Evolutionary conservation across 2,113 vertebrate genomes (phyloP).

Genomic region (Beaufortia kweichowensis): DNA sequence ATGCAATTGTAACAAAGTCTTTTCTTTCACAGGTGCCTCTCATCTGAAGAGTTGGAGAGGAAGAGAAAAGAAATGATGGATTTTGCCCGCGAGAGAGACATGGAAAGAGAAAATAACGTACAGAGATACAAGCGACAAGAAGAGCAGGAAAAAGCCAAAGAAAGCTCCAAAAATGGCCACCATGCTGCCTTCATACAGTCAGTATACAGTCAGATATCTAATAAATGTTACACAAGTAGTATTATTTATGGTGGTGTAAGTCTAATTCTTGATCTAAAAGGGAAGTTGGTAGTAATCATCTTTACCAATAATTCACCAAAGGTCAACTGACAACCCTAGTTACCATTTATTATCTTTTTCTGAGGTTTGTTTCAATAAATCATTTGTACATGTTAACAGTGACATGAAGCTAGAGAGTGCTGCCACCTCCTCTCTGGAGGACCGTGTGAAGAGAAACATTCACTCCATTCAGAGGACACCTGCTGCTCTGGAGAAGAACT

Average conservation of each 20-base stretch:
- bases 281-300: neutral
- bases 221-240: neutral
- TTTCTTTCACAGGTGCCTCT: conserved; percentile 76
- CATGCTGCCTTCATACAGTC: conserved; percentile 90
- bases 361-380: neutral
- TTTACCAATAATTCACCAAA: too few relatives aligned
- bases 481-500: conserved; percentile 87
- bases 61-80: conserved; percentile 90
- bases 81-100: conserved; percentile 86
- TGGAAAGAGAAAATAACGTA: conserved; percentile 83
- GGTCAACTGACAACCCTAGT: too few relatives aligned
- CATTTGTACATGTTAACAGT: conserved; percentile 63
- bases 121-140: conserved; percentile 82
- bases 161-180: conserved; percentile 65
- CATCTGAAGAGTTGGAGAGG: conserved; percentile 84
- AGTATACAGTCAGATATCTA: conserved; percentile 60
- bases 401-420: conserved; percentile 91
- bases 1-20: neutral
- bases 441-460: conserved; percentile 94
- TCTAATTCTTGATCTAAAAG: neutral
- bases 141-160: conserved; percentile 76
- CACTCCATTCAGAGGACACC: conserved; percentile 93
- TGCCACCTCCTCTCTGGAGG: conserved; percentile 85
- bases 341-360: too few relatives aligned
- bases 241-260: neutral